phyloP scores from a whole-genome alignment of 2,888 invertebrate genomes.

The Poecilus cupreus region DNA sequence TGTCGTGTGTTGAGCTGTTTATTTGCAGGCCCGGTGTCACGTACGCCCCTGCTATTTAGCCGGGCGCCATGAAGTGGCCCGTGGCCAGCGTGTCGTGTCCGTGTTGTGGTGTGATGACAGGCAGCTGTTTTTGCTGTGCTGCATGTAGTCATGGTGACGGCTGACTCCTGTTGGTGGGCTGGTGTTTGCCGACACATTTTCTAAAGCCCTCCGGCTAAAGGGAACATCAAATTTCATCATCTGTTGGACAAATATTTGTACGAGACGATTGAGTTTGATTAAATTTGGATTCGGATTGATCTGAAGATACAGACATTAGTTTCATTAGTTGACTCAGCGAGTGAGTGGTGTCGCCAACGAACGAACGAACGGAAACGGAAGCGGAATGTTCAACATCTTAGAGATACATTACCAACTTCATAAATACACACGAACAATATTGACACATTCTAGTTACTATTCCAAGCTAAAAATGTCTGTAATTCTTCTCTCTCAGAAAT shows the following conservation, averaged over 20 bases:
- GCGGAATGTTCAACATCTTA: background rate
- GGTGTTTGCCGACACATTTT: background rate
- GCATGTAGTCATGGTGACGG: no score
- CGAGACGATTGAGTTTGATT: slow-evolving; percentile 37
- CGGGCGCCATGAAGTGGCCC: no score
- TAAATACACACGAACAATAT: background rate
- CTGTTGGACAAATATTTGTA: slow-evolving; percentile 11
- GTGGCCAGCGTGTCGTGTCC: no score
- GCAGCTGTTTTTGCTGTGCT: no score
- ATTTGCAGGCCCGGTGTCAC: no score
- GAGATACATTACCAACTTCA: background rate
- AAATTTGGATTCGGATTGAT: slow-evolving; percentile 25
- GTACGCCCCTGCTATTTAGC: no score
- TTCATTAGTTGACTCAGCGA: slow-evolving; percentile 31
- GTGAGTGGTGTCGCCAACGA: background rate
- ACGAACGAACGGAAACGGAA: no score
- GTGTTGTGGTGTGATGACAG: no score
- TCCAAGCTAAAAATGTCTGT: no score
- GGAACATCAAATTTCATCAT: slow-evolving; percentile 31
- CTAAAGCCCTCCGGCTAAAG: background rate
- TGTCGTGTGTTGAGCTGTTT: no score
- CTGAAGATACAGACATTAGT: slow-evolving; percentile 33
- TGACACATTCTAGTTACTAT: no score
- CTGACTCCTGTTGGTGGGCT: background rate
- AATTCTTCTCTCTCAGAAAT: no score